A percentile compares a stretch with the other conserved stretches of the same genome.
phyloP scores from a whole-genome alignment of 2,113 vertebrate genomes.

The Piliocolobus tephrosceles region DNA sequence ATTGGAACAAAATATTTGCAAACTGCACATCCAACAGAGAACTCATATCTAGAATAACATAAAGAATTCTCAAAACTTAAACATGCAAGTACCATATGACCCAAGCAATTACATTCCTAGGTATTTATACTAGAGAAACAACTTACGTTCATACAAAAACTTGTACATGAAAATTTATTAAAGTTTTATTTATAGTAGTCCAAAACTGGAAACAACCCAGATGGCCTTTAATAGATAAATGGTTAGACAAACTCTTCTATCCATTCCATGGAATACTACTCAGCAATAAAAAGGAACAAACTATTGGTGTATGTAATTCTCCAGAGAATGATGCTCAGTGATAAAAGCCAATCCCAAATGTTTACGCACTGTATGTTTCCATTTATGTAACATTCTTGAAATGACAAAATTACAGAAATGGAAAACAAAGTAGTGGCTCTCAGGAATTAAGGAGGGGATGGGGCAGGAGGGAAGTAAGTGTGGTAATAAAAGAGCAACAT shows the following conservation, averaged over 20 bases:
- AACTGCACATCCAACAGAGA: not conserved
- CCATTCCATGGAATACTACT: not conserved
- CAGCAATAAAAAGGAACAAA: not conserved
- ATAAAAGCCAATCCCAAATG: not conserved
- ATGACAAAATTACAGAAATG: not conserved
- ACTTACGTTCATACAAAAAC: not conserved
- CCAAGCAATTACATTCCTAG: not conserved
- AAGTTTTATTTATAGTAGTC: not conserved
- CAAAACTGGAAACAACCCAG: not conserved
- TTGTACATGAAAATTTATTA: not conserved
- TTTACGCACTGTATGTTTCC: not conserved
- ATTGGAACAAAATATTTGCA: not conserved
- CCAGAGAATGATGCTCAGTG: not conserved
- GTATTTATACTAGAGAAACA: not conserved
- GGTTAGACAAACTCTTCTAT: not conserved
- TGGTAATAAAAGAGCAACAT: not conserved
- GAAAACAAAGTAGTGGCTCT: not conserved
- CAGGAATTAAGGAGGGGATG: not conserved
- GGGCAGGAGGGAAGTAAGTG: not conserved
- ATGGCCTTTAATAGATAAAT: not conserved
- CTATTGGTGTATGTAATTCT: not conserved
- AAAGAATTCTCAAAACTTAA: not conserved
- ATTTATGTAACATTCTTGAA: slow-evolving; percentile 2
- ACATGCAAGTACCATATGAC: not conserved
- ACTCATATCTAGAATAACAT: not conserved